Conservation (phyloP, 2,113 vertebrate species). For the Otolemur garnettii region DNA sequence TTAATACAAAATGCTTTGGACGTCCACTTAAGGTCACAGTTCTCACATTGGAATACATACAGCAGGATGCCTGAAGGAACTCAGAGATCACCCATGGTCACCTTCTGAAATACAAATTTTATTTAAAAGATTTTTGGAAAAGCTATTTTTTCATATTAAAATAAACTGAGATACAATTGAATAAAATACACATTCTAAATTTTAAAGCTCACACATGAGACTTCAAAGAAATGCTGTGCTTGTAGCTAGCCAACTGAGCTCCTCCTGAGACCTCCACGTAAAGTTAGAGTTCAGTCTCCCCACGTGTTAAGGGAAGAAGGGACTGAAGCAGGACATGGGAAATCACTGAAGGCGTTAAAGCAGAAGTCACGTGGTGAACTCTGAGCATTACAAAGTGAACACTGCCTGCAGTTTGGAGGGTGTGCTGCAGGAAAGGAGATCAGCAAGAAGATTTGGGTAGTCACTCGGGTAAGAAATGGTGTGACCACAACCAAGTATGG, state of each 20-base stretch:
- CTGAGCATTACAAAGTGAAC: background rate
- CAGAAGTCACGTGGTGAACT: background rate
- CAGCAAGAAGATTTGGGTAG: background rate
- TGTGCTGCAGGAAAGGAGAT: background rate
- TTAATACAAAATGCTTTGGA: background rate
- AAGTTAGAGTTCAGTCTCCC: background rate
- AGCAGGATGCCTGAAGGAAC: background rate
- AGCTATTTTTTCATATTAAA: slow-evolving; percentile 1
- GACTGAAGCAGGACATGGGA: background rate
- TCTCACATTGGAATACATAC: background rate
- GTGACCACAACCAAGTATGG: background rate
- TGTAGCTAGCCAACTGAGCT: background rate
- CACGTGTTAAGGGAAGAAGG: background rate
- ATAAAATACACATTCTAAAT: slow-evolving; percentile 1
- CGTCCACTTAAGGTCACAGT: background rate
- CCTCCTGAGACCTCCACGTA: background rate
- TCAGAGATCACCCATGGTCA: background rate
- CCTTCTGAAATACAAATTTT: background rate
- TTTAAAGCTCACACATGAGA: background rate
- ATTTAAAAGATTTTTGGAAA: slow-evolving; percentile 9
- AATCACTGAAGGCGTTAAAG: background rate
- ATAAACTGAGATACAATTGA: background rate
- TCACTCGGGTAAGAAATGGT: background rate
- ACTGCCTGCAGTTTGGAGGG: background rate
- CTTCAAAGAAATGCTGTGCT: slow-evolving; percentile 22